Conservation (phyloP, 2,888 invertebrate species). For the Drosophila subquinaria region DNA sequence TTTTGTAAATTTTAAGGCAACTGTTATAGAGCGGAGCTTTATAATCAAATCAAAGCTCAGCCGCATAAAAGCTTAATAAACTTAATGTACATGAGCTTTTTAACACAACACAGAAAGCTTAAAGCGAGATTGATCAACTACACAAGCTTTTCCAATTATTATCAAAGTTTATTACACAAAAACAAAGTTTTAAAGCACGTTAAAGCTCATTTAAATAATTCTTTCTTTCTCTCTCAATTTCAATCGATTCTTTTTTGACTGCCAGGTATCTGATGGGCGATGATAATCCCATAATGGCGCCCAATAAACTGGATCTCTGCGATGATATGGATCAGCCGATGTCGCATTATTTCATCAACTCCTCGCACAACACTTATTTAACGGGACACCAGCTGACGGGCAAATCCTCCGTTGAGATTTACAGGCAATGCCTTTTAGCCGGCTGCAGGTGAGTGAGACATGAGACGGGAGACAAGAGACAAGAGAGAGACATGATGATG, state of each 20-base stretch:
- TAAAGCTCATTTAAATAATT: background rate
- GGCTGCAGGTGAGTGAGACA: conserved; percentile 91
- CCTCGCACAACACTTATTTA: conserved; percentile 98
- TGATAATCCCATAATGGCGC: conserved; percentile 96
- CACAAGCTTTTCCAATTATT: too few species aligned
- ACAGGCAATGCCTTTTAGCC: conserved; percentile 96
- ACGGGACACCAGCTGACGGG: conserved; percentile 98
- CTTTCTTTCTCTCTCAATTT: too few species aligned
- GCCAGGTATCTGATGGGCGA: conserved; percentile 95
- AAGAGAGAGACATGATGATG: background rate
- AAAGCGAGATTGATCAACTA: background rate
- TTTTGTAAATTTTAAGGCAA: too few species aligned
- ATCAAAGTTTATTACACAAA: too few species aligned
- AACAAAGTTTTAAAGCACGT: background rate
- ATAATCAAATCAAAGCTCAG: too few species aligned
- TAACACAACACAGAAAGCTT: background rate
- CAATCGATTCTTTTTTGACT: background rate
- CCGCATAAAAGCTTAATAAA: too few species aligned
- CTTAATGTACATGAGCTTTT: too few species aligned
- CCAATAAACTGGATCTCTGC: conserved; percentile 94
- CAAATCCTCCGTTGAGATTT: conserved; percentile 98
- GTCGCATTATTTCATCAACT: conserved; percentile 99
- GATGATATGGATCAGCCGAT: conserved; percentile 98
- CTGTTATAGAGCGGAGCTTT: too few species aligned
- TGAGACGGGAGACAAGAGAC: background rate